These are phyloP conservation scores for Meloidogyne hapla DNA, from an alignment of 1,140 invertebrate species.

Conservation along the genomic window DNA sequence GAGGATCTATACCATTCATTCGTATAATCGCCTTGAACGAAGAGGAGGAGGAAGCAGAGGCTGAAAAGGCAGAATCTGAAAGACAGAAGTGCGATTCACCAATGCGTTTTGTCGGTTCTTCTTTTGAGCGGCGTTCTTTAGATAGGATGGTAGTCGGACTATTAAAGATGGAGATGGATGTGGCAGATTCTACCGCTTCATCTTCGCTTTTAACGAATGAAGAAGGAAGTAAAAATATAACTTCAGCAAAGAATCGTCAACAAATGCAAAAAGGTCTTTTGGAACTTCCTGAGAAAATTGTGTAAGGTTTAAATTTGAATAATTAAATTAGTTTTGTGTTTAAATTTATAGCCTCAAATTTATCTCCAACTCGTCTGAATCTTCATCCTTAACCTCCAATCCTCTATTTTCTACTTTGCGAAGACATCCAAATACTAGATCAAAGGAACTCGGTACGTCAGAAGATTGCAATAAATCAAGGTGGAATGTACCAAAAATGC, in stretches of 20 bases:
- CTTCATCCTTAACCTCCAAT: neutral
- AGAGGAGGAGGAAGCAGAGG: neutral
- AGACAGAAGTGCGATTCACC: neutral
- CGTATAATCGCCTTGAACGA: neutral
- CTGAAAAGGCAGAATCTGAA: neutral
- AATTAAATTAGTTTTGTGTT: neutral
- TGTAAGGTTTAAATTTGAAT: neutral
- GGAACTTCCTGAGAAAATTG: neutral
- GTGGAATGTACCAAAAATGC: neutral
- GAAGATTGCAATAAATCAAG: neutral
- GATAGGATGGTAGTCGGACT: neutral
- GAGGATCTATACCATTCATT: slow-evolving; percentile 8
- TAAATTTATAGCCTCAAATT: neutral
- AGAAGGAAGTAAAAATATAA: neutral
- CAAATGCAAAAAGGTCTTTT: neutral
- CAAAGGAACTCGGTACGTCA: neutral
- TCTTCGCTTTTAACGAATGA: neutral
- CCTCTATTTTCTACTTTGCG: neutral
- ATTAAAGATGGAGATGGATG: slow-evolving; percentile 2
- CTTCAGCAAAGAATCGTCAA: neutral
- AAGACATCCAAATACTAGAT: neutral
- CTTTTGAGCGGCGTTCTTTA: neutral
- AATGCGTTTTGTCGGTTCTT: neutral
- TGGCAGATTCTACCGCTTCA: neutral
- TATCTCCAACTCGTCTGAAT: neutral